Percentiles rank a stretch among this genome's conserved stretches.
These are phyloP conservation scores for Lysandra coridon DNA, from an alignment of 2,888 invertebrate genomes.

Conservation along the genomic window DNA sequence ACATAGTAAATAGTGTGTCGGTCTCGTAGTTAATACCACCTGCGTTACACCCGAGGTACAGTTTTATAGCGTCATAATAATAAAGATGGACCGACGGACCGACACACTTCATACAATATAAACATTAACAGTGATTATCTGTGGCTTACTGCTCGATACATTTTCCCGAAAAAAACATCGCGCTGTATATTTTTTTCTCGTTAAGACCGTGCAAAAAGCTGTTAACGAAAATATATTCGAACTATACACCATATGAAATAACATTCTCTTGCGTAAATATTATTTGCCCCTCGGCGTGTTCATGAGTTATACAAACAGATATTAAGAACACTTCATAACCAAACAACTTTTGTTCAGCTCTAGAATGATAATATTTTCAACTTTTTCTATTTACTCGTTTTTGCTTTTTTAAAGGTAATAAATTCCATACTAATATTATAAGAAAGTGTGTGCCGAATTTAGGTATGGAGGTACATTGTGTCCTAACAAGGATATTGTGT, in stretches of 20 bases:
- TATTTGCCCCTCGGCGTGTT: background rate
- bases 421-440: too few species aligned
- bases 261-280: background rate
- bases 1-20: constrained; percentile 41
- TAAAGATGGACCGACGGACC: constrained; percentile 49
- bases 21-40: constrained; percentile 60
- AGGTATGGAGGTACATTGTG: too few species aligned
- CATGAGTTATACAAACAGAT: constrained; percentile 1
- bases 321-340: background rate
- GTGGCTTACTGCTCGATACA: constrained; percentile 18
- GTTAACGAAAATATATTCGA: constrained; percentile 7
- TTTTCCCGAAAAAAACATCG: constrained; percentile 20
- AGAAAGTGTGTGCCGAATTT: too few species aligned
- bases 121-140: constrained; percentile 27
- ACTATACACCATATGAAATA: background rate
- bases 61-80: constrained; percentile 58
- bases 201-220: constrained; percentile 15
- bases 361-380: background rate
- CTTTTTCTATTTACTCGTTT: too few species aligned
- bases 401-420: too few species aligned
- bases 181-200: constrained; percentile 21
- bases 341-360: background rate
- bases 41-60: constrained; percentile 51
- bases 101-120: constrained; percentile 36
- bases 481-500: too few species aligned